A percentile compares a stretch with the other conserved stretches of the same genome.
These are phyloP conservation scores for Leistus spinibarbis DNA, from an alignment of 2,888 invertebrate genomes.

Conservation along the genomic window DNA sequence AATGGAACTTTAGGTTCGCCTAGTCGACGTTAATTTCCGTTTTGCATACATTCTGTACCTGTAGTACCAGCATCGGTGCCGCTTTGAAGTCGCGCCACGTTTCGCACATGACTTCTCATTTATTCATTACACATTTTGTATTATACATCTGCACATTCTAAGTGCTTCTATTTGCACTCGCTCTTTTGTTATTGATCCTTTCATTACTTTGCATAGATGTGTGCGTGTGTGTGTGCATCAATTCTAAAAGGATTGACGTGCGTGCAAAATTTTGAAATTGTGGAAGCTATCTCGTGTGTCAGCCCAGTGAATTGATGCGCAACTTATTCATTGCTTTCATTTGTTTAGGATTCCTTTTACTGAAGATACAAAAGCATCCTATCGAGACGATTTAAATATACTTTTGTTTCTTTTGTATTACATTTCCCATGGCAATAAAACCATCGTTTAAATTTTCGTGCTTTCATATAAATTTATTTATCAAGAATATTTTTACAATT, in stretches of 20 bases:
- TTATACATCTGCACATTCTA: background rate
- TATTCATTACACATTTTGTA: background rate
- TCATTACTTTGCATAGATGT: background rate
- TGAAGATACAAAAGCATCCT: background rate
- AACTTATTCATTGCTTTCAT: background rate
- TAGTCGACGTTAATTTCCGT: constrained; percentile 50
- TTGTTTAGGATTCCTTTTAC: background rate
- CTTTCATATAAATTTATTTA: background rate
- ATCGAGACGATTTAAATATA: background rate
- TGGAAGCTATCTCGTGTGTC: background rate
- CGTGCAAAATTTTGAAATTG: background rate
- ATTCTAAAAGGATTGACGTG: background rate
- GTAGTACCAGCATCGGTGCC: background rate
- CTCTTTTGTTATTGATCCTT: background rate
- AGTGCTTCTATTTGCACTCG: background rate
- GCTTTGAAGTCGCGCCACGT: constrained; percentile 2
- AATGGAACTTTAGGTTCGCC: constrained; percentile 48
- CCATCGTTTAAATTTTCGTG: background rate
- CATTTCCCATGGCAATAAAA: background rate
- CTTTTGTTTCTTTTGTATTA: background rate
- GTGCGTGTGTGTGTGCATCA: background rate
- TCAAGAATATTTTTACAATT: background rate
- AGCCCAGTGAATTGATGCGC: background rate
- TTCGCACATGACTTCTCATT: background rate
- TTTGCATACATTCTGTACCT: constrained; percentile 34